Evolutionary conservation across 2,113 vertebrate genomes (phyloP).

Genomic region (Gopherus evgoodei): DNA sequence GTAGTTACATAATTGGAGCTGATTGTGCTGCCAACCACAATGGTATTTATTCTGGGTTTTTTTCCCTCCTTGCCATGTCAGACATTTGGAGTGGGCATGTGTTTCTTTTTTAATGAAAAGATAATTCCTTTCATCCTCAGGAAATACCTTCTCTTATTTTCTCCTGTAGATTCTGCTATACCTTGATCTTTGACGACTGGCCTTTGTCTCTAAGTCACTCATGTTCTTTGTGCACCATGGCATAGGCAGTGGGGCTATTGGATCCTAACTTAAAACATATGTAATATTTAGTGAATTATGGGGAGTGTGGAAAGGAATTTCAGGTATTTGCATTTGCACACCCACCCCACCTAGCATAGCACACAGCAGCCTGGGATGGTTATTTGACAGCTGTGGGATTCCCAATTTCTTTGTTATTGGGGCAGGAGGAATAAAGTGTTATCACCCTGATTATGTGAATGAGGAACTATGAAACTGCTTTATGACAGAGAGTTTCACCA

Average conservation of each 20-base stretch:
- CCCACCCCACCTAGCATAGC: too few species aligned
- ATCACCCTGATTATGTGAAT: too few species aligned
- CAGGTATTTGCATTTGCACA: too few species aligned
- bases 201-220: not conserved
- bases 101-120: not conserved
- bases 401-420: too few species aligned
- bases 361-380: too few species aligned
- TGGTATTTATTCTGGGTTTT: not conserved
- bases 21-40: not conserved
- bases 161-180: not conserved
- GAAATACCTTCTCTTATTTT: not conserved
- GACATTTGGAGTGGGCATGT: not conserved
- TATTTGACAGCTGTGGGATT: too few species aligned
- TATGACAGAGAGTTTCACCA: too few species aligned
- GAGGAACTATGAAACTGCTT: too few species aligned
- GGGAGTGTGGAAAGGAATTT: too few species aligned
- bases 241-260: not conserved
- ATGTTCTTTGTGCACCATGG: not conserved
- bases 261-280: not conserved
- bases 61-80: not conserved
- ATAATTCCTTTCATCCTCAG: not conserved
- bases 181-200: not conserved
- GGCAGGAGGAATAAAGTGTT: too few species aligned
- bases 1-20: not conserved
- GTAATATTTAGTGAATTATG: not conserved